phyloP scores from a whole-genome alignment of 2,113 vertebrate species.

The Myiopsitta monachus region DNA sequence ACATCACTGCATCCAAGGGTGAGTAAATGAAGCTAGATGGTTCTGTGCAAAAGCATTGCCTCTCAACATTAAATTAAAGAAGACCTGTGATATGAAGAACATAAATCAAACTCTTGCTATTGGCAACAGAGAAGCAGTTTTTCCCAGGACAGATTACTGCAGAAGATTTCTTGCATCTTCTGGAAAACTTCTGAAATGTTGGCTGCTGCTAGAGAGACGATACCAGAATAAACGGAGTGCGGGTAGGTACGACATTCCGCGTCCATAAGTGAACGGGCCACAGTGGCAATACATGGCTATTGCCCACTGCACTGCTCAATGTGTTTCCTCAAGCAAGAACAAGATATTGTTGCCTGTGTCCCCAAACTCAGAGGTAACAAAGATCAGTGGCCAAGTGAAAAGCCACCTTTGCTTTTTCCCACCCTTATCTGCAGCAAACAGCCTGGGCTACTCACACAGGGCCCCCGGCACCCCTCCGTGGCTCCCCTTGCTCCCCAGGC shows the following conservation, averaged over 20 bases:
- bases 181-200: background rate
- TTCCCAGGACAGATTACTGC: background rate
- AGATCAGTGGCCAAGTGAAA: background rate
- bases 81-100: background rate
- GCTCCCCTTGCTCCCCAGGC: background rate
- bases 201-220: background rate
- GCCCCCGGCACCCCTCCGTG: accelerated
- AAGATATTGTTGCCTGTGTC: background rate
- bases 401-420: background rate
- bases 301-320: background rate
- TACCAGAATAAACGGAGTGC: background rate
- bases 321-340: background rate
- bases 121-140: conserved; percentile 1
- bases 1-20: background rate
- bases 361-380: background rate
- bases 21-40: background rate
- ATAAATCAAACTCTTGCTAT: conserved; percentile 15
- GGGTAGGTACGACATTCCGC: background rate
- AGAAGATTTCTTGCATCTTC: background rate
- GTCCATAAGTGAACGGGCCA: background rate
- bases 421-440: background rate
- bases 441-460: background rate
- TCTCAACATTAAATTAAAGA: conserved; percentile 20
- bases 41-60: background rate
- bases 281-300: background rate